These are phyloP conservation scores for Oryctolagus cuniculus DNA, from an alignment of 2,113 vertebrate genomes.

Conservation along the genomic window DNA sequence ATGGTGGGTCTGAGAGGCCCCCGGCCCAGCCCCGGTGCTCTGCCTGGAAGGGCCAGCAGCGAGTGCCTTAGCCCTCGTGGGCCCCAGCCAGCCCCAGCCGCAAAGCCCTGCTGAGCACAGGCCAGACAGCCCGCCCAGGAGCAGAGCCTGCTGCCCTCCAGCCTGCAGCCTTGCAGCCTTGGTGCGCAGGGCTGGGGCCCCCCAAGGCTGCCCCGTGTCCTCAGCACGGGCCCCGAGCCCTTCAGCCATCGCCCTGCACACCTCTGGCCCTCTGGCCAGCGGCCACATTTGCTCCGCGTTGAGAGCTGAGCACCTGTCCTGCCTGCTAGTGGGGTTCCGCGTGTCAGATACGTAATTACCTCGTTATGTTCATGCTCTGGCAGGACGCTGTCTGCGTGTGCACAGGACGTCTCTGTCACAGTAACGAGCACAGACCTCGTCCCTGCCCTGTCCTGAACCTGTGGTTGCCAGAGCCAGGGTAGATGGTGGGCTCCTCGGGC, in stretches of 20 bases:
- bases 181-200: neutral
- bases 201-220: neutral
- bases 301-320: neutral
- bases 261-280: neutral
- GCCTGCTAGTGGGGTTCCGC: too few relatives aligned
- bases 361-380: neutral
- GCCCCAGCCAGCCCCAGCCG: neutral
- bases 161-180: neutral
- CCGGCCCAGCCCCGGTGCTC: neutral
- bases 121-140: neutral
- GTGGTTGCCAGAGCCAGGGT: neutral
- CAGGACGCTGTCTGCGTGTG: neutral
- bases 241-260: neutral
- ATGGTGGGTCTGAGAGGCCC: accelerated
- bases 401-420: neutral
- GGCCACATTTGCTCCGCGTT: neutral
- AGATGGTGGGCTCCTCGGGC: neutral
- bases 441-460: neutral
- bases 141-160: neutral
- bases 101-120: neutral
- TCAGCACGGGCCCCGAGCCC: neutral
- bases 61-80: neutral
- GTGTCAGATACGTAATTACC: neutral
- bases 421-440: neutral
- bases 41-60: too few relatives aligned